Evolutionary conservation across 2,888 invertebrate genomes (phyloP).

Genomic region (Synanthedon tipuliformis): DNA sequence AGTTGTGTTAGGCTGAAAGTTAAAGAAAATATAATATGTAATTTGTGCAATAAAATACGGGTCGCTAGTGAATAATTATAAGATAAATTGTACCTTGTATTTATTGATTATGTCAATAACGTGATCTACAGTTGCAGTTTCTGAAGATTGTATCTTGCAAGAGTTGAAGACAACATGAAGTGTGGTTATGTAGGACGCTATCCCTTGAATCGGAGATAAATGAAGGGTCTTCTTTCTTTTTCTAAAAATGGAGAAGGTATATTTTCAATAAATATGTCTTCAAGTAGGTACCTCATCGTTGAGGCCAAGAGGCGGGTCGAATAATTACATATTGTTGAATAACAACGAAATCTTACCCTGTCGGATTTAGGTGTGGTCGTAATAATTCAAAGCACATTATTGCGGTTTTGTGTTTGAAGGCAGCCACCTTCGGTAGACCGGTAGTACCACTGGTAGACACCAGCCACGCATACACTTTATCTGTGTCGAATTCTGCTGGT

Average conservation of each 20-base stretch:
- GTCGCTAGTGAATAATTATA: too few relatives aligned
- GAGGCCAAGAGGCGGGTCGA: too few relatives aligned
- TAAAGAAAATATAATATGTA: not conserved
- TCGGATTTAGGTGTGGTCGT: not conserved
- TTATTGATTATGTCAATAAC: constrained; percentile 43
- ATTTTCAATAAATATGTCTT: too few relatives aligned
- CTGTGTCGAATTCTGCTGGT: constrained; percentile 27
- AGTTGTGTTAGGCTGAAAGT: constrained; percentile 28
- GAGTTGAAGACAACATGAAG: constrained; percentile 15
- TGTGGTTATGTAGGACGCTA: constrained; percentile 26
- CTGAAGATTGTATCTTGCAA: constrained; percentile 35
- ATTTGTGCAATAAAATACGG: too few relatives aligned
- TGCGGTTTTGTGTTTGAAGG: constrained; percentile 25
- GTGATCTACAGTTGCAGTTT: constrained; percentile 23
- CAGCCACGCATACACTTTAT: constrained; percentile 31
- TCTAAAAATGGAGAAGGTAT: not conserved
- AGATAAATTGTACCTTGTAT: constrained; percentile 28
- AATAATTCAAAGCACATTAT: not conserved
- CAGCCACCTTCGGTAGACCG: constrained; percentile 37
- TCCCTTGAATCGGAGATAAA: constrained; percentile 41
- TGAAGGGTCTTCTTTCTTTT: constrained; percentile 2
- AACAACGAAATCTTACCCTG: not conserved
- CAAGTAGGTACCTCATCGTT: too few relatives aligned
- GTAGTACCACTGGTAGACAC: constrained; percentile 44
- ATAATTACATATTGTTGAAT: too few relatives aligned